Base-by-base conservation (phyloP, 2,797 vertebrate species). In the Coccyzus lansbergi region DNA sequence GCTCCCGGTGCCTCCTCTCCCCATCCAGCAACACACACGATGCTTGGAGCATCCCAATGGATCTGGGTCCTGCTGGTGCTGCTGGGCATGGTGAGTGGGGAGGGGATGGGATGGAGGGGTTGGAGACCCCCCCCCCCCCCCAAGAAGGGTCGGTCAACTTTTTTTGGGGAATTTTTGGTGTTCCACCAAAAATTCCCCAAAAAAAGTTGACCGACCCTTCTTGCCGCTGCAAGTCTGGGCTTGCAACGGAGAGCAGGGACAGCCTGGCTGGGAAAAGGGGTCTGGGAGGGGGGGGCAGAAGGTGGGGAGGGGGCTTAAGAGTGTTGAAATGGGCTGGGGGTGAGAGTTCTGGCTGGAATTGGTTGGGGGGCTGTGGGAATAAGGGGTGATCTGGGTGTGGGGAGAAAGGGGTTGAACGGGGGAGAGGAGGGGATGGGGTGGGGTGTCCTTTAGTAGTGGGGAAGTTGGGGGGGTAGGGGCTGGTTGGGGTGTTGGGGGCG, bases 201-300 rank as follows among this genome's bases (percentile, higher is more conserved):
- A n/a, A n/a, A n/a, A n/a, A n/a, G n/a, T n/a, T n/a, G n/a, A n/a
- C n/a, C n/a, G n/a, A n/a, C n/a, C n/a, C n/a, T n/a, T n/a, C n/a
- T n/a, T 6, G 85, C 13, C 38, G 83, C n/a, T 75, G 20, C 93
- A 81, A 88, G 93, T 31, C 79, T 79, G 15, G 93, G 2, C 93
- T 88, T 85, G 90, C 18, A n/a, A 70, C 79, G 52, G 68, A 81
- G 72, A 46, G 60, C 28, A 26, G 1, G 31, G 44, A 16, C 13
- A 29, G 59, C 42, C 33, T 65, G 7, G 15, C 34, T 3, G 72
- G 65, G 72, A 31, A 20, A 10, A n/a, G 44, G 68, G 44, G 36
- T 21, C 29, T 40, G 33, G n/a, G n/a, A n/a, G 16, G 5, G 15
- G 4, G n/a, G n/a, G n/a, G n/a, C 6, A 8, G 3, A 2, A 10